phyloP scores from a whole-genome alignment of 2,797 vertebrate genomes.

The Limnodromus scolopaceus region DNA sequence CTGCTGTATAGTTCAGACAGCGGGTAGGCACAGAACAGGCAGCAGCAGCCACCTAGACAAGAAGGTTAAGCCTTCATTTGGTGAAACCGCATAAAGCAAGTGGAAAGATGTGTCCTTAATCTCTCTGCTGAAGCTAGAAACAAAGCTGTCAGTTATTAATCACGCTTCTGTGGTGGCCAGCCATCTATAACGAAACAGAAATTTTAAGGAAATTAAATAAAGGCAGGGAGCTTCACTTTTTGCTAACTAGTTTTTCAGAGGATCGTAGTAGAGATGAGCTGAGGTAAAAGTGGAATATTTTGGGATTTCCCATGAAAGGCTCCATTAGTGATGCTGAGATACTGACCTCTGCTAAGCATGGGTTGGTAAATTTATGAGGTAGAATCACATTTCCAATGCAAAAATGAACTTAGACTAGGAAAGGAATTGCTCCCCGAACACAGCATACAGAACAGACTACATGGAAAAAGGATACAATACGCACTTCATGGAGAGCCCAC shows the following conservation, averaged over 20 bases:
- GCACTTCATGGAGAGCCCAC: slow-evolving; percentile 94
- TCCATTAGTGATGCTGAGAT: background rate
- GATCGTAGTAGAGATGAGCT: background rate
- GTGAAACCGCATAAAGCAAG: background rate
- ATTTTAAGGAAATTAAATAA: background rate
- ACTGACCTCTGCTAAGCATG: background rate
- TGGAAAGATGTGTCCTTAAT: background rate
- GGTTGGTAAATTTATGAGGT: background rate
- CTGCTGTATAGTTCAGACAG: background rate
- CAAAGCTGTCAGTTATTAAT: background rate
- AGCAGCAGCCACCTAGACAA: background rate
- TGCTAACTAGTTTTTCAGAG: background rate
- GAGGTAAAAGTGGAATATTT: background rate
- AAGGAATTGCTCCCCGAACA: background rate
- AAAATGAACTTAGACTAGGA: background rate
- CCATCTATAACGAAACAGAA: background rate
- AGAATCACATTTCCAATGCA: background rate
- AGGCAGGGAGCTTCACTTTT: background rate
- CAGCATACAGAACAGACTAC: background rate
- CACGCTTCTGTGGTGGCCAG: background rate
- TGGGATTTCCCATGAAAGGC: background rate
- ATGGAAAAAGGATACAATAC: slow-evolving; percentile 91
- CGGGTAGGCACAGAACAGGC: accelerated
- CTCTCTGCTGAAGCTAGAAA: background rate
- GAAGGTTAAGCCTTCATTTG: background rate